A percentile compares a stretch with the other conserved stretches of the same genome.
Conservation (phyloP, 2,888 invertebrate species). For the Drosophila barbarae region DNA sequence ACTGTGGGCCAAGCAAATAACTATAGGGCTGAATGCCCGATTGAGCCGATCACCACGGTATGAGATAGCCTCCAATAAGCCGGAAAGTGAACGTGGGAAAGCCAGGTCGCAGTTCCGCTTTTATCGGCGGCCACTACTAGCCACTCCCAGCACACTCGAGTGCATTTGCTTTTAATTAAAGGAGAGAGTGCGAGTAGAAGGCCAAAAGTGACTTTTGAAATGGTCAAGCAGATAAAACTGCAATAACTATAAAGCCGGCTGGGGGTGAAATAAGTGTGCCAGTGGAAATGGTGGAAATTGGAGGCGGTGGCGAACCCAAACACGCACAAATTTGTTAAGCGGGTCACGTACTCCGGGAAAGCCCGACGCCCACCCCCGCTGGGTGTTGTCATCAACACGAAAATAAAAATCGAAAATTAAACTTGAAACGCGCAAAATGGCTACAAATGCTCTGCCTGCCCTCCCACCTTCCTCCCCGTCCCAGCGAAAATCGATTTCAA, state of each 20-base stretch:
- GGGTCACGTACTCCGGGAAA: constrained; percentile 57
- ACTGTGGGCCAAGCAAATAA: constrained; percentile 11
- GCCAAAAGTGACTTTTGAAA: constrained; percentile 62
- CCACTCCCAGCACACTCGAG: constrained; percentile 46
- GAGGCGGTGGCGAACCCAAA: constrained; percentile 19
- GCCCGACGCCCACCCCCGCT: constrained; percentile 27
- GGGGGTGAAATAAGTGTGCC: constrained; percentile 30
- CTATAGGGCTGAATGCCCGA: constrained; percentile 11
- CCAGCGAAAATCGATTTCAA: constrained; percentile 62
- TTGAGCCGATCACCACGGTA: constrained; percentile 34
- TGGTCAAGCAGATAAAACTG: constrained; percentile 67
- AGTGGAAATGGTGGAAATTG: background rate
- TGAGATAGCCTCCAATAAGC: constrained; percentile 7
- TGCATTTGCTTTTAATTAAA: constrained; percentile 68
- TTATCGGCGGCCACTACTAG: constrained; percentile 36
- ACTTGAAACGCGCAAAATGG: constrained; percentile 64
- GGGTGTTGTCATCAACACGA: constrained; percentile 63
- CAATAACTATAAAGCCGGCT: constrained; percentile 67
- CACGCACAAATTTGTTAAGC: constrained; percentile 72
- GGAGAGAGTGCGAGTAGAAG: constrained; percentile 19
- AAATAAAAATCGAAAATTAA: constrained; percentile 71
- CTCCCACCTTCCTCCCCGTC: constrained; percentile 2
- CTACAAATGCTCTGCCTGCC: constrained; percentile 45
- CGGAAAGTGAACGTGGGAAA: constrained; percentile 49
- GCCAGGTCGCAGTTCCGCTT: constrained; percentile 4